phyloP scores from a whole-genome alignment of 30 jellyfish, hydroid and myxozoan species.

The Hydractinia symbiolongicarpus region DNA sequence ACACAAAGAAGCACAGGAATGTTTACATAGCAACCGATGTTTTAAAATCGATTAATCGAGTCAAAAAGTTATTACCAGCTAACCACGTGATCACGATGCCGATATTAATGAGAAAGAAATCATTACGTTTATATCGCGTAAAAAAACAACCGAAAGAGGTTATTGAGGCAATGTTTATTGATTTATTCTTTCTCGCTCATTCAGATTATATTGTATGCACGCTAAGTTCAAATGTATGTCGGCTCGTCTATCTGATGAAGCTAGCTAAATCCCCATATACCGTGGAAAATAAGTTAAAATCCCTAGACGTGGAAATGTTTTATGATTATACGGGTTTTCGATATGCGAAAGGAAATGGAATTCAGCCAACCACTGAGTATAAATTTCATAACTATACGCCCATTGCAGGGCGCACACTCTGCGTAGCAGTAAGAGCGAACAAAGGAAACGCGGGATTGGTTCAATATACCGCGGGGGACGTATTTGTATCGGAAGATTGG shows the following conservation, averaged over 20 bases:
- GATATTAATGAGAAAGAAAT: too few relatives aligned
- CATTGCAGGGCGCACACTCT: too few relatives aligned
- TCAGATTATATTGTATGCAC: conserved; percentile 7
- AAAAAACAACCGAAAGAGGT: background rate
- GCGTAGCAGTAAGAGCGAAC: too few relatives aligned
- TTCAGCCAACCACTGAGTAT: too few relatives aligned
- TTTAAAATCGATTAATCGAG: background rate
- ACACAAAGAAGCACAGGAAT: background rate
- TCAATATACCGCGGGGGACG: background rate
- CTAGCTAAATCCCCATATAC: background rate
- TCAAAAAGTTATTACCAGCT: background rate
- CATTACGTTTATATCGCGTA: too few relatives aligned
- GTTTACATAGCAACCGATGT: conserved; percentile 15
- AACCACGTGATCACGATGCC: background rate
- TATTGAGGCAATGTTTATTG: background rate
- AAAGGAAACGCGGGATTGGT: background rate
- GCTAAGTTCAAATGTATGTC: background rate
- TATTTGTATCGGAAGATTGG: background rate
- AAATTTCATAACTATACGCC: too few relatives aligned
- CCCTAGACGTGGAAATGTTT: background rate
- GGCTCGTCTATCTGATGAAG: background rate
- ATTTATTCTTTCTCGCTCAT: background rate
- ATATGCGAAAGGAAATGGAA: too few relatives aligned
- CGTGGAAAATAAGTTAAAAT: background rate
- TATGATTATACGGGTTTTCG: too few relatives aligned